A percentile compares a stretch with the other conserved stretches of the same genome.
Evolutionary conservation across 2,113 vertebrate species (phyloP).

Genomic region (Gobiocypris rarus): DNA sequence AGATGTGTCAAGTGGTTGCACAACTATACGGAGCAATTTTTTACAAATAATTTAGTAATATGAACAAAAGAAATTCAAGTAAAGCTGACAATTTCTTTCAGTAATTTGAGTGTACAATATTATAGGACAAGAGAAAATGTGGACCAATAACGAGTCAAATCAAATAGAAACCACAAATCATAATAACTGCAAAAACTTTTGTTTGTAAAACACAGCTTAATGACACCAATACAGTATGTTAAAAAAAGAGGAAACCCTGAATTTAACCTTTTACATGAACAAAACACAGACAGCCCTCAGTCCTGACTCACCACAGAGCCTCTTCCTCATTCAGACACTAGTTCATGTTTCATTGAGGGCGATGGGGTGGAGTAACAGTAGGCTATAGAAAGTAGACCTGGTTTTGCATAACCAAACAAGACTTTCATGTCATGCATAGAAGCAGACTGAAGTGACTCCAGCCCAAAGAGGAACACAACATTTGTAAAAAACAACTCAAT

Average conservation of each 20-base stretch:
- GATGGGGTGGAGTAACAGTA: not conserved
- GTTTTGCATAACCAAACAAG: conserved; percentile 27
- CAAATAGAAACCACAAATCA: too few species aligned
- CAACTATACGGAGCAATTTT: too few species aligned
- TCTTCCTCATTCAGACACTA: not conserved
- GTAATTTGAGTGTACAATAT: too few species aligned
- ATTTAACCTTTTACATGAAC: not conserved
- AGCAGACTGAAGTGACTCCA: not conserved
- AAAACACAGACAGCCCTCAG: not conserved
- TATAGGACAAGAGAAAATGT: too few species aligned
- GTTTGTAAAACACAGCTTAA: not conserved
- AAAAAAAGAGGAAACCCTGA: too few species aligned
- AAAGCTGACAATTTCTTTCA: too few species aligned
- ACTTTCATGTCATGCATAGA: too few species aligned
- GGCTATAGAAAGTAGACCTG: not conserved
- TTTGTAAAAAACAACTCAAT: not conserved
- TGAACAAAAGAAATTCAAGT: too few species aligned
- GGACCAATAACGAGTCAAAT: too few species aligned
- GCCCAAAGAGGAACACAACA: not conserved
- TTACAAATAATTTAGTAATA: too few species aligned
- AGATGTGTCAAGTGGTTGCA: too few species aligned
- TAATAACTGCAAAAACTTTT: too few species aligned
- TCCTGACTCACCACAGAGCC: not conserved
- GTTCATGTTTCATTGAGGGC: not conserved
- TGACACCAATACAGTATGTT: not conserved